phyloP scores from a whole-genome alignment of 1,140 invertebrate species.

The Trissolcus basalis region DNA sequence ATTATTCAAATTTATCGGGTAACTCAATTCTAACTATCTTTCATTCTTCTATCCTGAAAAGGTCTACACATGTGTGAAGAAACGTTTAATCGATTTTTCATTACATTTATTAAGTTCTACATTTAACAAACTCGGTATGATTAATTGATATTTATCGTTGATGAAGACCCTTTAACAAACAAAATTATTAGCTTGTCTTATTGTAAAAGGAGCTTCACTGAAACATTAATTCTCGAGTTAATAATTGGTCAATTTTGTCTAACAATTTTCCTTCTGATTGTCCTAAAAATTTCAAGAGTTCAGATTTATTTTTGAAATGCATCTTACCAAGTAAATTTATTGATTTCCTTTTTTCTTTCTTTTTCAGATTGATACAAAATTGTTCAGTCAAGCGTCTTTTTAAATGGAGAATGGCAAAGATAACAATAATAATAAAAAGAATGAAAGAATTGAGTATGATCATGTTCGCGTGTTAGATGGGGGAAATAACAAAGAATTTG shows the following conservation, averaged over 20 bases:
- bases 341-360: background rate
- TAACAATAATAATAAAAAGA: constrained; percentile 9
- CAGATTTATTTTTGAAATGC: no score
- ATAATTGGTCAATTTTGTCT: background rate
- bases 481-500: constrained; percentile 18
- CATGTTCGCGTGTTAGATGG: constrained; percentile 32
- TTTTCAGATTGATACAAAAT: background rate
- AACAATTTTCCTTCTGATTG: background rate
- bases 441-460: constrained; percentile 30
- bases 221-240: background rate
- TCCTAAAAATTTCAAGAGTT: no score
- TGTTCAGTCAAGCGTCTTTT: constrained; percentile 21
- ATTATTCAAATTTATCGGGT: no score
- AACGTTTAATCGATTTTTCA: no score
- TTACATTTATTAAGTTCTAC: no score
- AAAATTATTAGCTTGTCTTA: background rate
- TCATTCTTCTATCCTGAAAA: no score
- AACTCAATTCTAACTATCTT: no score
- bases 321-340: background rate
- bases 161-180: background rate
- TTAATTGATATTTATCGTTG: background rate
- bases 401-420: constrained; percentile 3
- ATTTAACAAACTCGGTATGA: background rate
- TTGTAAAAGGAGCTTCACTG: background rate
- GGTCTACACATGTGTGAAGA: no score